Percentiles rank a stretch among this genome's conserved stretches.
Evolutionary conservation across 2,113 vertebrate genomes (phyloP).

Genomic region (Xiphophorus maculatus): DNA sequence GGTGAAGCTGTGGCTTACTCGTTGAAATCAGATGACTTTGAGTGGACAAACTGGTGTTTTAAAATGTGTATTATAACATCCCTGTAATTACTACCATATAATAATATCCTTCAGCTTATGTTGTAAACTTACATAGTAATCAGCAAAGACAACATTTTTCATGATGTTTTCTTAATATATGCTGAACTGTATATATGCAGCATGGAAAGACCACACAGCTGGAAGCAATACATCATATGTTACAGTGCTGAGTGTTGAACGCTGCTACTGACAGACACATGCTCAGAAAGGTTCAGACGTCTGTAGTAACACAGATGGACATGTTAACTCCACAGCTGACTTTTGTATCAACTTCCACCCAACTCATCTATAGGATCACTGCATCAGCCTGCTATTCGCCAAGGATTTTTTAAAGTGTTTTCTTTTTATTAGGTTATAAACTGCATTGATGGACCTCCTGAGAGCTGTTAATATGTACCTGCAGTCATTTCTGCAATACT

Average conservation of each 20-base stretch:
- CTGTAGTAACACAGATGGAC: conserved; percentile 42
- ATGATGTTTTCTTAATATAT: conserved; percentile 21
- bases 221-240: conserved; percentile 55
- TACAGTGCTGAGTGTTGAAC: conserved; percentile 48
- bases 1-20: conserved; percentile 31
- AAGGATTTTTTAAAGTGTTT: conserved; percentile 29
- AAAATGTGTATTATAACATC: conserved; percentile 19
- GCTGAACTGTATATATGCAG: conserved; percentile 3
- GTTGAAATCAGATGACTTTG: conserved; percentile 35
- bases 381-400: conserved; percentile 9
- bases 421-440: conserved; percentile 53
- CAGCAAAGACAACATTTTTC: background rate
- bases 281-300: conserved; percentile 32
- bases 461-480: conserved; percentile 22
- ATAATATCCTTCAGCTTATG: background rate
- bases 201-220: conserved; percentile 48
- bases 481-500: conserved; percentile 42
- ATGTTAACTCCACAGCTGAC: conserved; percentile 12
- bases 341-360: conserved; percentile 25
- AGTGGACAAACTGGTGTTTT: conserved; percentile 28
- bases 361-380: conserved; percentile 22
- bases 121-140: background rate
- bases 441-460: conserved; percentile 17
- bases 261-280: conserved; percentile 53
- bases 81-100: conserved; percentile 12